phyloP scores from a whole-genome alignment of 2,888 invertebrate species.

The Boloria selene region DNA sequence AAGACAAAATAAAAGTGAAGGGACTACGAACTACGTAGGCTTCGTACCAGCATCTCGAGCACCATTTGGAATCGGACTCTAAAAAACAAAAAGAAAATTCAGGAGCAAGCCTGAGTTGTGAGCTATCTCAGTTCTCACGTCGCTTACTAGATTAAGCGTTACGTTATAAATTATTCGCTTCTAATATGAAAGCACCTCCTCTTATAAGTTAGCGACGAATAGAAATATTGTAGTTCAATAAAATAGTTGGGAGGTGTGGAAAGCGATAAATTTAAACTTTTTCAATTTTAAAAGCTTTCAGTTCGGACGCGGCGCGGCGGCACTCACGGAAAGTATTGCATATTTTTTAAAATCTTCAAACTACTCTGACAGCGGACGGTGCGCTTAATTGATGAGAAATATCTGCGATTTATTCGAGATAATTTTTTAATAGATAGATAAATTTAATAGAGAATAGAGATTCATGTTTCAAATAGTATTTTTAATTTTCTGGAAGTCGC shows the following conservation, averaged over 20 bases:
- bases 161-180: slow-evolving; percentile 5
- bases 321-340: slow-evolving; percentile 3
- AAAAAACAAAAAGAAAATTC: too few species aligned
- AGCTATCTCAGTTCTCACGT: not conserved
- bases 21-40: too few species aligned
- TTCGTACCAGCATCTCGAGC: too few species aligned
- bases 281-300: slow-evolving; percentile 26
- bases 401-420: too few species aligned
- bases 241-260: slow-evolving; percentile 17
- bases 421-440: too few species aligned
- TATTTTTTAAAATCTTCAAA: slow-evolving; percentile 11
- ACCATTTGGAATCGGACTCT: too few species aligned
- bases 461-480: too few species aligned
- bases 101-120: not conserved
- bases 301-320: slow-evolving; percentile 11
- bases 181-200: not conserved
- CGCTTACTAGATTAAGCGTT: too few species aligned
- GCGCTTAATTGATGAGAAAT: not conserved
- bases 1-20: too few species aligned
- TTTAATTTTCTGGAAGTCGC: too few species aligned
- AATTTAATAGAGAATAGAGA: too few species aligned
- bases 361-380: not conserved
- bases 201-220: slow-evolving; percentile 14
- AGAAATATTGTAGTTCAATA: slow-evolving; percentile 23
- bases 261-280: slow-evolving; percentile 28